phyloP scores from a whole-genome alignment of 2,888 invertebrate species.

The Conus canariensis region DNA sequence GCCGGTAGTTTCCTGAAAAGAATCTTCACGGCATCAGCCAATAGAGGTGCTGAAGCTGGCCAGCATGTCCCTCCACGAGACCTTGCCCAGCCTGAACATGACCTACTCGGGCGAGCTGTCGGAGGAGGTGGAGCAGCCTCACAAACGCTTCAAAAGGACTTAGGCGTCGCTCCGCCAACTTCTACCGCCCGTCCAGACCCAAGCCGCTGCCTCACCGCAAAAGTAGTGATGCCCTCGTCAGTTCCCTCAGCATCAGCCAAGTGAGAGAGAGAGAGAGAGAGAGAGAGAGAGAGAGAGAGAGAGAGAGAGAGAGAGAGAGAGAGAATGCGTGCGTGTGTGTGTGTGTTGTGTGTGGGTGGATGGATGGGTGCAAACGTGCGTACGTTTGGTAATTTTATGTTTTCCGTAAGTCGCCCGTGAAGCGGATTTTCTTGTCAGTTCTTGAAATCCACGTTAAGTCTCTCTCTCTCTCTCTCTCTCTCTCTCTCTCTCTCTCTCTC shows the following conservation, averaged over 20 bases:
- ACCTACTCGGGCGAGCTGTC: constrained; percentile 19
- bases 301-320: too few species aligned
- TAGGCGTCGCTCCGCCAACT: constrained; percentile 31
- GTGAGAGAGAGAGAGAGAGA: constrained; percentile 19
- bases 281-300: too few species aligned
- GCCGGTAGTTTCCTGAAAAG: too few species aligned
- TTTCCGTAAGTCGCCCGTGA: background rate
- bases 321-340: too few species aligned
- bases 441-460: too few species aligned
- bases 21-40: too few species aligned
- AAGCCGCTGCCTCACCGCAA: background rate
- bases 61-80: constrained; percentile 22
- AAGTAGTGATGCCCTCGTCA: background rate
- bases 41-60: too few species aligned
- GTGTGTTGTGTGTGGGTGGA: background rate
- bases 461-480: too few species aligned
- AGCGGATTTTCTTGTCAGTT: too few species aligned
- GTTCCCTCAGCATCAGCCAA: constrained; percentile 7
- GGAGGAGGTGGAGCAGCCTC: constrained; percentile 34
- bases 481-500: too few species aligned
- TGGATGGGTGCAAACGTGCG: background rate
- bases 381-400: background rate
- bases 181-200: constrained; percentile 8
- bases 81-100: constrained; percentile 20
- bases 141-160: constrained; percentile 33